A percentile compares a stretch with the other conserved stretches of the same genome.
These are phyloP conservation scores for Agrypnia vestita DNA, from an alignment of 1,140 invertebrate species.

Conservation along the genomic window DNA sequence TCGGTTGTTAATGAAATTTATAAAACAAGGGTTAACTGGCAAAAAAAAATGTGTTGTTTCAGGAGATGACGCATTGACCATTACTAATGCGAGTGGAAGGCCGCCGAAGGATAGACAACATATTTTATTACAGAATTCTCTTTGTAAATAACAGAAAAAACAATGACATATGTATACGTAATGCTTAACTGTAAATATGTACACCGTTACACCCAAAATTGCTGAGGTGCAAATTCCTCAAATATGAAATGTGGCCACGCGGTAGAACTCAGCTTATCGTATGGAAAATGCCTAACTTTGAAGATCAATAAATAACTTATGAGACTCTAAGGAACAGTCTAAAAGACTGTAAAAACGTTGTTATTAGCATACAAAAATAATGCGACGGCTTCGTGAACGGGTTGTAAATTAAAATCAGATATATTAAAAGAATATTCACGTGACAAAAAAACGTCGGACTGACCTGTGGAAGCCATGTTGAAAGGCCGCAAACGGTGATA, in stretches of 20 bases:
- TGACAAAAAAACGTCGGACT: slow-evolving; percentile 71
- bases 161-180: neutral
- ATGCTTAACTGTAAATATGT: slow-evolving; percentile 9
- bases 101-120: slow-evolving; percentile 31
- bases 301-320: slow-evolving; percentile 52
- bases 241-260: slow-evolving; percentile 72
- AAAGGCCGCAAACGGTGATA: slow-evolving; percentile 70
- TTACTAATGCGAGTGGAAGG: slow-evolving; percentile 49
- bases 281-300: slow-evolving; percentile 61
- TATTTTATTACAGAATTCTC: slow-evolving; percentile 17
- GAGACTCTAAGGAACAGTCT: neutral
- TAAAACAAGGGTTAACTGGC: neutral
- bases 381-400: slow-evolving; percentile 20
- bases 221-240: slow-evolving; percentile 53
- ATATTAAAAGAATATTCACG: slow-evolving; percentile 57
- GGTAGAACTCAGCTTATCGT: slow-evolving; percentile 70
- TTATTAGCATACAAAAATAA: neutral
- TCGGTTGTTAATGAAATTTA: neutral
- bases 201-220: neutral
- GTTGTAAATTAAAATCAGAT: slow-evolving; percentile 46
- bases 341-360: neutral
- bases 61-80: slow-evolving; percentile 50
- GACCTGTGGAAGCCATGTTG: slow-evolving; percentile 74
- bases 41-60: slow-evolving; percentile 23
- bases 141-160: slow-evolving; percentile 16